Evolutionary conservation across 2,797 vertebrate genomes (phyloP).

Genomic region (Artibeus jamaicensis): DNA sequence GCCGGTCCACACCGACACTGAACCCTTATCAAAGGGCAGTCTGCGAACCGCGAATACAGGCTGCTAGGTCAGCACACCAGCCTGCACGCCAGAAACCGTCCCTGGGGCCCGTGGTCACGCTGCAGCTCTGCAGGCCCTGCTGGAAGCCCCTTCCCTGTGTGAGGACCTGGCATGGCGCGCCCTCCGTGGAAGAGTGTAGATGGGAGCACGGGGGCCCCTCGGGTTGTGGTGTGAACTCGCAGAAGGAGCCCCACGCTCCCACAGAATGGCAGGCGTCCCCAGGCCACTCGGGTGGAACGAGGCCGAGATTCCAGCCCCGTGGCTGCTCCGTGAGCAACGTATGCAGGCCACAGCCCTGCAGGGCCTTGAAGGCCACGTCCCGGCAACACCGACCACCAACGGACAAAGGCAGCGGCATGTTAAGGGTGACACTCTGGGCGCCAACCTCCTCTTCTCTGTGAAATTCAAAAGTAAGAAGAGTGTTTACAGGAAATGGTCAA

Average conservation of each 20-base stretch:
- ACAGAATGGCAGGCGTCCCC: no score
- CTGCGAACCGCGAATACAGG: neutral
- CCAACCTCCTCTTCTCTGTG: neutral
- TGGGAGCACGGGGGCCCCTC: no score
- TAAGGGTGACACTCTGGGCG: neutral
- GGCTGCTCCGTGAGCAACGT: neutral
- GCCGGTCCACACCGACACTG: neutral
- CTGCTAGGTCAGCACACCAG: neutral
- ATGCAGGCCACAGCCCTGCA: neutral
- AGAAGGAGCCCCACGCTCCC: neutral
- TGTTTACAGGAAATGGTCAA: neutral
- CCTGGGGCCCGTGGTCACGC: rapidly evolving
- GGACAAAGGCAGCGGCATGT: neutral
- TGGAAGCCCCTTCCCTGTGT: neutral
- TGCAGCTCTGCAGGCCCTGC: rapidly evolving
- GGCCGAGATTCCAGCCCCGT: neutral
- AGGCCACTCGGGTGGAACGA: neutral
- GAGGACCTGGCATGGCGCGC: neutral
- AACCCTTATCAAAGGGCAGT: neutral
- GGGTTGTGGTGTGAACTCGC: rapidly evolving
- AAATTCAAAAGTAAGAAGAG: neutral
- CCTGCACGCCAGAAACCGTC: neutral
- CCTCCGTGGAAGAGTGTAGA: neutral
- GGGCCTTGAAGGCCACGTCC: neutral
- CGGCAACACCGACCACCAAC: neutral